phyloP scores from a whole-genome alignment of 2,888 invertebrate species.

The Ceramica pisi region DNA sequence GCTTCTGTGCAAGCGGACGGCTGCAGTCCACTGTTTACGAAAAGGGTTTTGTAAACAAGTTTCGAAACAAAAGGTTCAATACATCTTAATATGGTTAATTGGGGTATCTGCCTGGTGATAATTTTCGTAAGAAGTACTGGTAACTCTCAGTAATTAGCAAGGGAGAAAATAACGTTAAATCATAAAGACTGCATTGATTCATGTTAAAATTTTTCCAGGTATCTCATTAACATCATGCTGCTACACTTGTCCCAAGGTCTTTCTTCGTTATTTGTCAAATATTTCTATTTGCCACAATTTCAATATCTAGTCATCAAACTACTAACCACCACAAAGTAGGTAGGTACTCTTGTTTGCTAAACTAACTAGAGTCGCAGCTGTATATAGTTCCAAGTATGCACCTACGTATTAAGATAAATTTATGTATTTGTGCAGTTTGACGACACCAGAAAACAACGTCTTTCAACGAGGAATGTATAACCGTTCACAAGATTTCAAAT shows the following conservation, averaged over 20 bases:
- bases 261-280: not conserved
- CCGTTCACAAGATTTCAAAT: not conserved
- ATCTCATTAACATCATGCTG: not conserved
- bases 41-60: slow-evolving; percentile 35
- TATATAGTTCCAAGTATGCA: not conserved
- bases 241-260: not conserved
- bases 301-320: not conserved
- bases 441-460: not conserved
- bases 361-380: not conserved
- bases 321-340: not conserved
- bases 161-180: not conserved
- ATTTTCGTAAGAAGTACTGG: slow-evolving; percentile 35
- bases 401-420: not conserved
- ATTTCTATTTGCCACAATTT: not conserved
- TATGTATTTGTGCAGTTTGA: not conserved
- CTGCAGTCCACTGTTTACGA: slow-evolving; percentile 34
- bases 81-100: slow-evolving; percentile 31
- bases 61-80: slow-evolving; percentile 44
- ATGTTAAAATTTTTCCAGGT: not conserved
- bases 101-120: slow-evolving; percentile 11
- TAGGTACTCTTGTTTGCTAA: not conserved
- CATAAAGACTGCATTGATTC: not conserved
- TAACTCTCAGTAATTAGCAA: not conserved
- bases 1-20: slow-evolving; percentile 8
- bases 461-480: not conserved